Percentiles rank a stretch among this genome's conserved stretches.
Evolutionary conservation across 2,797 vertebrate species (phyloP).

Genomic region (Sebastes cheni): DNA sequence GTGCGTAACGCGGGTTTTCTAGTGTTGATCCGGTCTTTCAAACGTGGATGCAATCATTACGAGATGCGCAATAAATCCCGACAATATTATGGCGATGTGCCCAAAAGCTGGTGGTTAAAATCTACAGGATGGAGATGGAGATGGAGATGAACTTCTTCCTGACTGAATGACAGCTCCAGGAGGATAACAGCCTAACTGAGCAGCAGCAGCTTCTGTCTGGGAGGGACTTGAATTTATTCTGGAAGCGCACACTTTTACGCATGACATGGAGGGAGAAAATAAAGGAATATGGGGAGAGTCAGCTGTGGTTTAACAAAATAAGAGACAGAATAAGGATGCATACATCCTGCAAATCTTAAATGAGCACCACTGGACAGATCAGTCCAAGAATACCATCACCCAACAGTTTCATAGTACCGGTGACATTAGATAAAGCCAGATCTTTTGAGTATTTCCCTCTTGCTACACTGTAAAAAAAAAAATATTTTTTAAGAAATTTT

Average conservation of each 20-base stretch:
- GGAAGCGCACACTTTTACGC: constrained; percentile 31
- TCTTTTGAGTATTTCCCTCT: neutral
- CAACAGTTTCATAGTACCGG: neutral
- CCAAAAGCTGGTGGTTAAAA: neutral
- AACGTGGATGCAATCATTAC: neutral
- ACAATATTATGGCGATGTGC: rapidly evolving
- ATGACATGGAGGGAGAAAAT: neutral
- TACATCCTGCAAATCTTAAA: neutral
- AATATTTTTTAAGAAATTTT: no score
- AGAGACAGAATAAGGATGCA: neutral
- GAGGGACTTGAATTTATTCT: constrained; percentile 40
- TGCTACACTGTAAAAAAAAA: no score
- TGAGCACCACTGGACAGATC: neutral
- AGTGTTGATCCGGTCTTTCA: neutral
- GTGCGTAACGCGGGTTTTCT: neutral
- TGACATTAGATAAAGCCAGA: neutral
- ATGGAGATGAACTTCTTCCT: neutral
- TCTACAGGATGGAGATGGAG: neutral
- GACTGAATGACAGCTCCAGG: neutral
- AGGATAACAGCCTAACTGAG: neutral
- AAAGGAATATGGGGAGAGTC: neutral
- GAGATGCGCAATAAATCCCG: no score
- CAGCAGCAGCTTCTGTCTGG: constrained; percentile 26
- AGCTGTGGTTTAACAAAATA: neutral
- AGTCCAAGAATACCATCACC: neutral